Conservation (phyloP, 2,113 vertebrate genomes). For the Nerophis lumbriciformis region DNA sequence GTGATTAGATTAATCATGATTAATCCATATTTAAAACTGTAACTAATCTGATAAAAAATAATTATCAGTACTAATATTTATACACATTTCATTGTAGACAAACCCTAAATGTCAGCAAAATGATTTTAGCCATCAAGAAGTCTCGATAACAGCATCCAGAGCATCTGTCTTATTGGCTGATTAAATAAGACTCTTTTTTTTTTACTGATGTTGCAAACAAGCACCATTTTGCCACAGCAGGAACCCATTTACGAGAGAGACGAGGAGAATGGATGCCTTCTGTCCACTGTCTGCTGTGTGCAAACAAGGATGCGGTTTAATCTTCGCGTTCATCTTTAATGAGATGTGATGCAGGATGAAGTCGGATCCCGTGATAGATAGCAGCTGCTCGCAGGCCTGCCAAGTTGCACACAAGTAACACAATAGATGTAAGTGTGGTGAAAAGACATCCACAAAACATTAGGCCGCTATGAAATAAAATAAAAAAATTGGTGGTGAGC, state of each 20-base stretch:
- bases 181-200: constrained; percentile 20
- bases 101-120: background rate
- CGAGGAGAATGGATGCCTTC: constrained; percentile 43
- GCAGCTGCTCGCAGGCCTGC: constrained; percentile 32
- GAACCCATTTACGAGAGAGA: constrained; percentile 56
- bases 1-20: no score
- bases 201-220: constrained; percentile 29
- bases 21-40: no score
- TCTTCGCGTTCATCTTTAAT: constrained; percentile 67
- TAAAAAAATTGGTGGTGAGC: constrained; percentile 36
- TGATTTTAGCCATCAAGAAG: background rate
- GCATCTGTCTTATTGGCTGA: constrained; percentile 31
- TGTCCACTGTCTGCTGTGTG: constrained; percentile 35
- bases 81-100: no score
- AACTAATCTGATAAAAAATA: no score
- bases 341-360: constrained; percentile 58
- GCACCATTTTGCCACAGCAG: constrained; percentile 39
- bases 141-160: constrained; percentile 28
- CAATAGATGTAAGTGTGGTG: constrained; percentile 38
- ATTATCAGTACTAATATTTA: no score
- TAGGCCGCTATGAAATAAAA: constrained; percentile 28
- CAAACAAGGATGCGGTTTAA: constrained; percentile 54
- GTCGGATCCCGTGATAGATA: constrained; percentile 42
- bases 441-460: constrained; percentile 40
- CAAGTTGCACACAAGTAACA: constrained; percentile 25